Evolutionary conservation across 2,113 vertebrate genomes (phyloP).

Genomic region (Crypturellus undulatus): DNA sequence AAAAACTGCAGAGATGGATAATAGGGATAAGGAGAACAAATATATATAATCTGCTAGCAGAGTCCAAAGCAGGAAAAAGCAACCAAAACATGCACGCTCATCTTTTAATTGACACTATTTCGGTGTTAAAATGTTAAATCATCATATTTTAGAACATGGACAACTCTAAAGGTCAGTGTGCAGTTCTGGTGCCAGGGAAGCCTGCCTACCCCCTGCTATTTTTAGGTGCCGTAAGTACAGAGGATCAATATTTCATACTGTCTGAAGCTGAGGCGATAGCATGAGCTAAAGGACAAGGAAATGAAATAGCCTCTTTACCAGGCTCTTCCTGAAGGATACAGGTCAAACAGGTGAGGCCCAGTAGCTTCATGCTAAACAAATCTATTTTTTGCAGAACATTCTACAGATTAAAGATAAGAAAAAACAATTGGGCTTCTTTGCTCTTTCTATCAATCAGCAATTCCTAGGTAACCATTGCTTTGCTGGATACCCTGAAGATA

Average conservation of each 20-base stretch:
- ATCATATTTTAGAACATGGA: background rate
- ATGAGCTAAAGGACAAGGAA: background rate
- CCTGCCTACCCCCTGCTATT: background rate
- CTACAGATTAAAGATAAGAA: background rate
- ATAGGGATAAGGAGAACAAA: background rate
- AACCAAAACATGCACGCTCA: background rate
- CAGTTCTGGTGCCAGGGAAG: background rate
- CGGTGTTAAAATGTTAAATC: background rate
- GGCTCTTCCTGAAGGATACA: background rate
- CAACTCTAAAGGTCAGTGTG: background rate
- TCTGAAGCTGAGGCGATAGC: background rate
- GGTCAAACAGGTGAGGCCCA: background rate
- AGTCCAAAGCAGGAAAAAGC: background rate
- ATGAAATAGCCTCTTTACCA: background rate
- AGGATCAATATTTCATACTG: background rate
- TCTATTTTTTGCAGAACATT: background rate
- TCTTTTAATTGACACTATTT: background rate
- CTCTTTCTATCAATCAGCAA: background rate
- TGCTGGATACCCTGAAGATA: background rate
- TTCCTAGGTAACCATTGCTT: background rate
- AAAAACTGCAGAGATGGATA: background rate
- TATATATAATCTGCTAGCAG: background rate
- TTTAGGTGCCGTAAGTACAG: background rate
- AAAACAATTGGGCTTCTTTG: background rate
- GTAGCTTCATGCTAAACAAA: background rate